Conservation (phyloP, 2,888 invertebrate genomes). For the Kuschelorhynchus macadamiae region DNA sequence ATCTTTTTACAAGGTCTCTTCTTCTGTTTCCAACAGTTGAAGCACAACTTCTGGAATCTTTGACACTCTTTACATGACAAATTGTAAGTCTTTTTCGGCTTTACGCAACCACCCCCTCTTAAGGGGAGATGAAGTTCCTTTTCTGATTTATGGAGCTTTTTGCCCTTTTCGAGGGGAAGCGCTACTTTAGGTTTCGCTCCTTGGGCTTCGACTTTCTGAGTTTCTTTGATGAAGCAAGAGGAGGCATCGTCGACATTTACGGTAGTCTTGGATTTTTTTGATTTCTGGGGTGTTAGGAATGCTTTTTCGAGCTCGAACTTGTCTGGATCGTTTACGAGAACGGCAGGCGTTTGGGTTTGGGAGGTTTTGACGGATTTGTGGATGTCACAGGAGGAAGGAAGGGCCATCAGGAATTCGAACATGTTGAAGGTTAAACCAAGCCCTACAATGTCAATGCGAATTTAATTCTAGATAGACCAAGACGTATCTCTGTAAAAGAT, state of each 20-base stretch:
- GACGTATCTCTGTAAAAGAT: too few species aligned
- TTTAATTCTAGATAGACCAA: neutral
- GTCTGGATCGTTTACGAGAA: slow-evolving; percentile 32
- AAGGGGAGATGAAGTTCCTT: slow-evolving; percentile 52
- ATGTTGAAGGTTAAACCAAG: slow-evolving; percentile 7
- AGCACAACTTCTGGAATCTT: slow-evolving; percentile 43
- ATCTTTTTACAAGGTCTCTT: slow-evolving; percentile 7
- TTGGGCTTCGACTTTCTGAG: neutral
- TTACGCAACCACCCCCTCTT: neutral
- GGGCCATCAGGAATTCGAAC: slow-evolving; percentile 19
- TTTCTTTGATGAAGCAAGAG: slow-evolving; percentile 38
- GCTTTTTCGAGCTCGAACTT: slow-evolving; percentile 29
- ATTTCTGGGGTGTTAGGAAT: neutral
- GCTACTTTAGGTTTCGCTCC: neutral
- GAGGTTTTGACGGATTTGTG: slow-evolving; percentile 13
- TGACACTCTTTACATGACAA: slow-evolving; percentile 50
- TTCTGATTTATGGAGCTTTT: slow-evolving; percentile 59
- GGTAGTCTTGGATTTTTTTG: neutral
- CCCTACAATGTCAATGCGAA: slow-evolving; percentile 33
- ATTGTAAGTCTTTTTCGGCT: slow-evolving; percentile 6
- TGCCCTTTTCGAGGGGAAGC: slow-evolving; percentile 42
- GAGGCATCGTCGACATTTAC: slow-evolving; percentile 21
- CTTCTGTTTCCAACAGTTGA: slow-evolving; percentile 18
- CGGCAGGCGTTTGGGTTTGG: slow-evolving; percentile 28
- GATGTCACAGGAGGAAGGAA: slow-evolving; percentile 2